Evolutionary conservation across 2,888 invertebrate genomes (phyloP), one percentile per base, ranked within the genome.

Genomic region (Barypeithes pellucidus): DNA sequence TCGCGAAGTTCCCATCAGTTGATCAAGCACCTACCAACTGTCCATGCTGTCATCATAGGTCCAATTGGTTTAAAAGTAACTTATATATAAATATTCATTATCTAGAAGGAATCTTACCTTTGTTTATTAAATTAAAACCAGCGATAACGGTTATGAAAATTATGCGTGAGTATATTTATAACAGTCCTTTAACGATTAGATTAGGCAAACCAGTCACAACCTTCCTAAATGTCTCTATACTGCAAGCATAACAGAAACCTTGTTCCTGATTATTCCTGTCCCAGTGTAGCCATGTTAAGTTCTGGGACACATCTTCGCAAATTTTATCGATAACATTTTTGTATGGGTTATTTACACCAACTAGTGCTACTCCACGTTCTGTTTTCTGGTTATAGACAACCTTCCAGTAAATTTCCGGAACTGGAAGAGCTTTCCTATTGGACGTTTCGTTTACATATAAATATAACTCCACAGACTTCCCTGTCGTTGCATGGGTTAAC

Each of bases 191-290:
- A 3, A 88, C 88, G 24, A 83, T 81, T 61, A 91, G 87, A 2
- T 82, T 76, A 0, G 91, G 91, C 12, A 91, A 81, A 75, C 88
- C 87, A 0, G 86, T 85, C 8, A 92, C 85, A 1, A 84, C 84
- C 72, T 86, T 85, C 57, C 89, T 87, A 78, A 92, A 88, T 73
- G 89, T 89, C 18, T 87, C 85, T 20, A 92, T 85, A 0, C 86
- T 86, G 81, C 92, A 92, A 79, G 90, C 91, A 83, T 91, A 91
- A 62, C 90, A 89, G 83, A 89, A 89, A 0, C 92, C 91, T 72
- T 33, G 22, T 5, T 50, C n/a, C 22, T 89, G 84, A 76, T 89
- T 85, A 68, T 87, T 84, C 0, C 87, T 84, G 0, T 80, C 69
- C 90, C 90, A 91, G 0, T 81, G 81, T n/a, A 92, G 81, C 92